Conservation (phyloP, 1,140 invertebrate species). For the Megathymus violae region DNA sequence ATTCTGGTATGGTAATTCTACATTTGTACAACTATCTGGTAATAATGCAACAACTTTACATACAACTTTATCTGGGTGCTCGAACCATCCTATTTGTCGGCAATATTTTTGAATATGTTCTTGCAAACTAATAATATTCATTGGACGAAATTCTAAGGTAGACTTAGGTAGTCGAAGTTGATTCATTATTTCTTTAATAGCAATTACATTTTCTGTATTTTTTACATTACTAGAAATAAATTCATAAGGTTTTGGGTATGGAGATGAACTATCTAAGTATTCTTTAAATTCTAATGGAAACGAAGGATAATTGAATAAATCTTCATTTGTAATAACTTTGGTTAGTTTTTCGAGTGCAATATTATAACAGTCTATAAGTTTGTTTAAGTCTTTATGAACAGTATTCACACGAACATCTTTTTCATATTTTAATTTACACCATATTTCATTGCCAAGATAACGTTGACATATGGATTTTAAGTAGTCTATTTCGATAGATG, state of each 20-base stretch:
- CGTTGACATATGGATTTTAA: slow-evolving; percentile 84
- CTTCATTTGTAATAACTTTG: slow-evolving; percentile 85
- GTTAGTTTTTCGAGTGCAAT: slow-evolving; percentile 85
- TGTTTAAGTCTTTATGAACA: slow-evolving; percentile 84
- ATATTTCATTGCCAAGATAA: slow-evolving; percentile 87
- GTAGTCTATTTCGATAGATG: slow-evolving; percentile 85
- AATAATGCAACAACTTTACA: slow-evolving; percentile 73
- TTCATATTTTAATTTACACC: slow-evolving; percentile 84
- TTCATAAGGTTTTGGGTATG: slow-evolving; percentile 80
- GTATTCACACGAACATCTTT: slow-evolving; percentile 76
- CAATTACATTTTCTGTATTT: slow-evolving; percentile 58
- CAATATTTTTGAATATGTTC: slow-evolving; percentile 71
- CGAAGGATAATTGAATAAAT: slow-evolving; percentile 71
- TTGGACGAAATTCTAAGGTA: slow-evolving; percentile 49
- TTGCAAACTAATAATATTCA: slow-evolving; percentile 60
- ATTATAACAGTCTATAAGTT: slow-evolving; percentile 87
- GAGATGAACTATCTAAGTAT: slow-evolving; percentile 61
- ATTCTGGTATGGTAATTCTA: slow-evolving; percentile 54
- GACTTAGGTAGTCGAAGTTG: slow-evolving; percentile 67
- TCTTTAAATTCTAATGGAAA: slow-evolving; percentile 76
- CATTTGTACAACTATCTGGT: slow-evolving; percentile 60
- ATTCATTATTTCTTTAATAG: slow-evolving; percentile 67
- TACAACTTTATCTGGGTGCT: slow-evolving; percentile 68
- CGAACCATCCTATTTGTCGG: slow-evolving; percentile 75
- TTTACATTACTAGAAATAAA: slow-evolving; percentile 71